phyloP scores from a whole-genome alignment of 1,140 invertebrate species.

The Diprion similis region DNA sequence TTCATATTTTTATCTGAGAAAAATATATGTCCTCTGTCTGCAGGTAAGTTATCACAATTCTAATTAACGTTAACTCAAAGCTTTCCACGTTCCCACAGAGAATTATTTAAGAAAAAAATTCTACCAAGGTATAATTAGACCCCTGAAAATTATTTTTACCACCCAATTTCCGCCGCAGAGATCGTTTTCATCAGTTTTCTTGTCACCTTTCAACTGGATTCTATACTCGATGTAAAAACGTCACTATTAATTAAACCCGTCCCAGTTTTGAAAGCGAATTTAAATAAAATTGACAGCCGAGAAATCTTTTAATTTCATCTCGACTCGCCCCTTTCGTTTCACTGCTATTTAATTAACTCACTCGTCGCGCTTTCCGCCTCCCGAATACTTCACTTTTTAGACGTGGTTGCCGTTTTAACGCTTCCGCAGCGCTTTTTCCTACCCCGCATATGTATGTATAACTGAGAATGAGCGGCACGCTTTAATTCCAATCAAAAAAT shows the following conservation, averaged over 20 bases:
- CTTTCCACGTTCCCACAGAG: too few species aligned
- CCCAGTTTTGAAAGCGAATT: not conserved
- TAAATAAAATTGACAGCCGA: not conserved
- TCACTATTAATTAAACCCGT: not conserved
- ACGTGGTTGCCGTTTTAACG: not conserved
- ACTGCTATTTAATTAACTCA: not conserved
- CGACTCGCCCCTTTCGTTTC: not conserved
- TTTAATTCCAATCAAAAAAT: too few species aligned
- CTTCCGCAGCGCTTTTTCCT: not conserved
- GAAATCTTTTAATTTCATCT: not conserved
- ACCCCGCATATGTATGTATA: not conserved
- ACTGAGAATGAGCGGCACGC: not conserved
- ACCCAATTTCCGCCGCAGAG: too few species aligned
- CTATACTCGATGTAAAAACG: not conserved
- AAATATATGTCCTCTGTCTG: too few species aligned
- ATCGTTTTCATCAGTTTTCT: too few species aligned
- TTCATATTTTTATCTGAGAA: too few species aligned
- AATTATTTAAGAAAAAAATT: not conserved
- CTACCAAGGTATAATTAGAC: not conserved
- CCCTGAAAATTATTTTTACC: not conserved
- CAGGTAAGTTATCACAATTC: too few species aligned
- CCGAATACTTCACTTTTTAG: not conserved
- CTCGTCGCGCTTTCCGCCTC: not conserved
- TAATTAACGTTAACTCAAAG: too few species aligned
- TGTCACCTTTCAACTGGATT: too few species aligned